Base-by-base conservation (phyloP, 2,888 invertebrate species). In the Chrysotoxum bicinctum region DNA sequence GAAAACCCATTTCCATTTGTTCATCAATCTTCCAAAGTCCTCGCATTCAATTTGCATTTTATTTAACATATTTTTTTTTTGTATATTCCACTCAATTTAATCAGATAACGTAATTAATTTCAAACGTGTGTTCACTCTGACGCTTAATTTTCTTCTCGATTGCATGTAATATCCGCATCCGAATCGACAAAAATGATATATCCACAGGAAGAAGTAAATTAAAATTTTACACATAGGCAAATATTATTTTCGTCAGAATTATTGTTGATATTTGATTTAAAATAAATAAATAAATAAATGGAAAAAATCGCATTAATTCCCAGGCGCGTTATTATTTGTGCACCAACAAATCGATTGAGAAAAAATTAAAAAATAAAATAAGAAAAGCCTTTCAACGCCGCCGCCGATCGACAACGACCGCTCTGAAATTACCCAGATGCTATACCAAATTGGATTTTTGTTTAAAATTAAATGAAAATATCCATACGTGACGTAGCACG, bases 121-220 rank as follows among this genome's bases (percentile, higher is more conserved):
- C 21, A 62, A 43, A 62, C 62, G 43, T 60, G 21, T 21, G 8
- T n/a, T 56, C 19, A 19, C 14, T 35, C 3, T 58, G 62, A 26
- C 30, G 43, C 23, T 60, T 40, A 26, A 60, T 60, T 60, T 60
- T 40, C 30, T 30, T 43, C 60, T 60, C 60, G 26, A 30, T 45
- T 45, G 26, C 45, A 64, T 45, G 37, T 19, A 45, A 64, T 64
- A 40, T 64, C 64, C 26, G 64, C 45, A 45, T 30, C 37, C 16
- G 40, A 2, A 10, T 14, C 37, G 23, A 45, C 48, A 48, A 62
- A 62, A 52, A 76, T 69, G 30, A 50, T 32, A 60, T 23, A 70
- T 66, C 35, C 52, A 26, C 70, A 45, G 60, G 77, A 62, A 69
- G 70, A 48, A 78, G 64, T 78, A 73, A 66, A 72, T 78, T 73